Conservation (phyloP, 1,140 invertebrate species). For the Bathynomus jamesi region DNA sequence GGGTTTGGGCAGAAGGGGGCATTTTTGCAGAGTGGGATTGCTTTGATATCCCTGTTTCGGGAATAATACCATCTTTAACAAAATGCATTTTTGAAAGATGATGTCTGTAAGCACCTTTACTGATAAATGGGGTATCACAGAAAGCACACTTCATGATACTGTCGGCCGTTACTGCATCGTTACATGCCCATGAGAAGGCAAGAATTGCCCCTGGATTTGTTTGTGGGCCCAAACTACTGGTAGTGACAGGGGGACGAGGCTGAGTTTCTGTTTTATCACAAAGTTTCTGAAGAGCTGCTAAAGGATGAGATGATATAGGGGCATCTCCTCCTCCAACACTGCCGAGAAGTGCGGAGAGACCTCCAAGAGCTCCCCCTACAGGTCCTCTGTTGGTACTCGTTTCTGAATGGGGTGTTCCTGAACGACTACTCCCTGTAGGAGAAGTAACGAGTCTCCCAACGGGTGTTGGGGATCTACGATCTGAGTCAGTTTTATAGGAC, state of each 20-base stretch:
- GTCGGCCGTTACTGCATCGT: slow-evolving; percentile 66
- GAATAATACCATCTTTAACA: slow-evolving; percentile 80
- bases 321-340: slow-evolving; percentile 12
- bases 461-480: slow-evolving; percentile 22
- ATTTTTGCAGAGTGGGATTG: slow-evolving; percentile 42
- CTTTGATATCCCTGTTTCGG: slow-evolving; percentile 52
- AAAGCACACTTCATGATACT: slow-evolving; percentile 87
- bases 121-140: slow-evolving; percentile 92
- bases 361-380: slow-evolving; percentile 22
- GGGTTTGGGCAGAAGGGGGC: slow-evolving; percentile 38
- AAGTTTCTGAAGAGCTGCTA: slow-evolving; percentile 86
- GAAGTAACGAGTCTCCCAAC: slow-evolving; percentile 22
- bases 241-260: slow-evolving; percentile 40
- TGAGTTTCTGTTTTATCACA: slow-evolving; percentile 85
- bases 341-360: slow-evolving; percentile 42
- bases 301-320: slow-evolving; percentile 54
- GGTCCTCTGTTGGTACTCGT: slow-evolving; percentile 39
- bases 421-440: slow-evolving; percentile 33
- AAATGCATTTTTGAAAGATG: slow-evolving; percentile 95
- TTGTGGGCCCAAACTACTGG: slow-evolving; percentile 42
- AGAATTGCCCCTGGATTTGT: slow-evolving; percentile 64
- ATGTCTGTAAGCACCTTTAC: slow-evolving; percentile 91
- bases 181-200: slow-evolving; percentile 88
- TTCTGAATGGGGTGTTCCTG: slow-evolving; percentile 53
- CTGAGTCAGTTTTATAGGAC: too few species aligned